phyloP scores from a whole-genome alignment of 2,888 invertebrate species.

The Hemithea aestivaria region DNA sequence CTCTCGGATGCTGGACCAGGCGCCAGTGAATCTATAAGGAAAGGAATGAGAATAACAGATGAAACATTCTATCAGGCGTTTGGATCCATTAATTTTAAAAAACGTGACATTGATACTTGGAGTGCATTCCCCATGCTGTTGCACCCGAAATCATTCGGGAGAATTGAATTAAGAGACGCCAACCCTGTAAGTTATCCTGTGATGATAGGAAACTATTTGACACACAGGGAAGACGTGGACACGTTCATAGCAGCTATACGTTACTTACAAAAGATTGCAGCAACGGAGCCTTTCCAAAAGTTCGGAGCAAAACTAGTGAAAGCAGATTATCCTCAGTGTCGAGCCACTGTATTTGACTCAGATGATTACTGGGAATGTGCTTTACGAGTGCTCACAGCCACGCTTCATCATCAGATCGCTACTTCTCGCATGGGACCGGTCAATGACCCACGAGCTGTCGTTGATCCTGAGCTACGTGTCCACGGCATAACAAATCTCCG shows the following conservation, averaged over 20 bases:
- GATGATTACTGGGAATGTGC: slow-evolving; percentile 87
- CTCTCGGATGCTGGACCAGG: slow-evolving; percentile 76
- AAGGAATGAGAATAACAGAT: slow-evolving; percentile 77
- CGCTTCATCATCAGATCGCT: slow-evolving; percentile 82
- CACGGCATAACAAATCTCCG: slow-evolving; percentile 80
- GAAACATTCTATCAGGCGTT: slow-evolving; percentile 77
- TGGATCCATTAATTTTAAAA: slow-evolving; percentile 62
- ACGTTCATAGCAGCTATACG: slow-evolving; percentile 81
- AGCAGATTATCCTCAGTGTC: slow-evolving; percentile 75
- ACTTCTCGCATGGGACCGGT: slow-evolving; percentile 86
- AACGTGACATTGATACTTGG: slow-evolving; percentile 72
- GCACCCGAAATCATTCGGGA: slow-evolving; percentile 86
- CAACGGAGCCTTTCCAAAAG: slow-evolving; percentile 79
- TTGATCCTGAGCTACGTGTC: slow-evolving; percentile 81
- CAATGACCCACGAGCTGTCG: slow-evolving; percentile 81
- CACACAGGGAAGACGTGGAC: slow-evolving; percentile 79
- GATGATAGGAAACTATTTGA: slow-evolving; percentile 90
- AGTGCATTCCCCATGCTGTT: slow-evolving; percentile 83
- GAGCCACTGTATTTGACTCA: slow-evolving; percentile 63
- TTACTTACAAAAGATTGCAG: slow-evolving; percentile 76
- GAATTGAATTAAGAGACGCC: slow-evolving; percentile 82
- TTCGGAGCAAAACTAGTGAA: slow-evolving; percentile 76
- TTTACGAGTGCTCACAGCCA: slow-evolving; percentile 78
- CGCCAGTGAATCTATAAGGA: slow-evolving; percentile 63
- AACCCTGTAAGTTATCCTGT: slow-evolving; percentile 87